These are phyloP conservation scores for Salvelinus namaycush DNA, from an alignment of 2,113 vertebrate genomes.

Conservation along the genomic window DNA sequence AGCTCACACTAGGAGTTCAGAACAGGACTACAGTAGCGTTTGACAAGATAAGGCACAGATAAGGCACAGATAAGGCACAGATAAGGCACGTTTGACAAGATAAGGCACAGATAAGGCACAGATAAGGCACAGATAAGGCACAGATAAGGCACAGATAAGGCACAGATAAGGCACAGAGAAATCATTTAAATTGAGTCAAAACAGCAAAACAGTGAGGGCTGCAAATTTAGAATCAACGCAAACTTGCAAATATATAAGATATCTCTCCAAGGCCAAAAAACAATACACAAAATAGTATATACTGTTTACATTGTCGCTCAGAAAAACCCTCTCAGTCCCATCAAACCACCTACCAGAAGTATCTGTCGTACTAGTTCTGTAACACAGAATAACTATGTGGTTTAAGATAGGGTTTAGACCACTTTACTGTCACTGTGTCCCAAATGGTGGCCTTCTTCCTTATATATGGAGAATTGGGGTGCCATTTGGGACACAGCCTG, in stretches of 20 bases:
- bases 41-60: neutral
- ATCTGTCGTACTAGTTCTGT: neutral
- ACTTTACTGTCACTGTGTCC: neutral
- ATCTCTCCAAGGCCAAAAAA: neutral
- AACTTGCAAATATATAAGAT: neutral
- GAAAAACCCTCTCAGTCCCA: neutral
- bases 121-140: no score
- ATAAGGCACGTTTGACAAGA: no score
- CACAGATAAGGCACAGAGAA: neutral
- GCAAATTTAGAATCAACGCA: neutral
- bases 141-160: neutral
- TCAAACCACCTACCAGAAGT: no score
- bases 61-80: neutral
- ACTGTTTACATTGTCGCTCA: neutral
- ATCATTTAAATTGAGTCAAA: neutral
- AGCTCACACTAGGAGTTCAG: neutral
- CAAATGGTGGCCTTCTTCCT: no score
- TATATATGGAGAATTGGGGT: neutral
- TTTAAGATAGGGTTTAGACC: neutral
- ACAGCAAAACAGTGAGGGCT: neutral
- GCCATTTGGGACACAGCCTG: slow-evolving; percentile 2
- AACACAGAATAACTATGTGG: no score
- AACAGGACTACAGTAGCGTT: neutral
- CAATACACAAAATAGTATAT: neutral
- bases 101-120: neutral